Conservation (phyloP, 30 jellyfish, hydroid and myxozoan genomes). For the Aurelia aurita complex sp. Pacific region DNA sequence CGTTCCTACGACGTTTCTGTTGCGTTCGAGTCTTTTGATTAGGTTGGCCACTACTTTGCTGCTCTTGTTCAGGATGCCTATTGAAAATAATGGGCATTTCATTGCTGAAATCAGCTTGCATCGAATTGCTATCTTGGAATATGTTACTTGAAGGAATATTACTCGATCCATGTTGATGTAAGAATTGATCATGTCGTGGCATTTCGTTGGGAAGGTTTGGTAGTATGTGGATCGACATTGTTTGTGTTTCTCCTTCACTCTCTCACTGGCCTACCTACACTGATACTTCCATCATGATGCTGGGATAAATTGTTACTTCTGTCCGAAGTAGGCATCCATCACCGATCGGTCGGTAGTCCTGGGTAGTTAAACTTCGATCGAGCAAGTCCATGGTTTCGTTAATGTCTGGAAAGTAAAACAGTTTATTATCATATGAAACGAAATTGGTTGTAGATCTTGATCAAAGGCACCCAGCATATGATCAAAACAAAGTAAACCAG, state of each 20-base stretch:
- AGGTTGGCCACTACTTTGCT: neutral
- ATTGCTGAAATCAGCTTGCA: conserved; percentile 17
- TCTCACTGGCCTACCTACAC: too few relatives aligned
- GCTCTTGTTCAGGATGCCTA: conserved; percentile 30
- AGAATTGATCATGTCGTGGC: conserved; percentile 48
- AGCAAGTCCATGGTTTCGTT: too few relatives aligned
- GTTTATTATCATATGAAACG: too few relatives aligned
- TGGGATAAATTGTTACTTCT: too few relatives aligned
- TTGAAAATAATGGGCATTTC: conserved; percentile 36
- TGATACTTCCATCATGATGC: too few relatives aligned
- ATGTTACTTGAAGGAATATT: conserved; percentile 4
- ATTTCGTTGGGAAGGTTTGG: conserved; percentile 45
- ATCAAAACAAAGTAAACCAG: too few relatives aligned
- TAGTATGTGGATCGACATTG: conserved; percentile 62
- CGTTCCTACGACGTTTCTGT: conserved; percentile 53
- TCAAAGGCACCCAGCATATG: too few relatives aligned
- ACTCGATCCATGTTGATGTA: conserved; percentile 51
- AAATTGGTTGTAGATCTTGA: too few relatives aligned
- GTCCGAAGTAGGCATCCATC: too few relatives aligned
- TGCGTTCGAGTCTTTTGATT: conserved; percentile 43
- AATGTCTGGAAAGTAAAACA: too few relatives aligned
- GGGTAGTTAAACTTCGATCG: too few relatives aligned
- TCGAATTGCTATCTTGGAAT: conserved; percentile 32
- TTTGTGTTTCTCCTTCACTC: neutral
- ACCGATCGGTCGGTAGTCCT: too few relatives aligned